A percentile compares a stretch with the other conserved stretches of the same genome.
Conservation (phyloP, 2,113 vertebrate genomes). For the Myanophis thanlyinensis region DNA sequence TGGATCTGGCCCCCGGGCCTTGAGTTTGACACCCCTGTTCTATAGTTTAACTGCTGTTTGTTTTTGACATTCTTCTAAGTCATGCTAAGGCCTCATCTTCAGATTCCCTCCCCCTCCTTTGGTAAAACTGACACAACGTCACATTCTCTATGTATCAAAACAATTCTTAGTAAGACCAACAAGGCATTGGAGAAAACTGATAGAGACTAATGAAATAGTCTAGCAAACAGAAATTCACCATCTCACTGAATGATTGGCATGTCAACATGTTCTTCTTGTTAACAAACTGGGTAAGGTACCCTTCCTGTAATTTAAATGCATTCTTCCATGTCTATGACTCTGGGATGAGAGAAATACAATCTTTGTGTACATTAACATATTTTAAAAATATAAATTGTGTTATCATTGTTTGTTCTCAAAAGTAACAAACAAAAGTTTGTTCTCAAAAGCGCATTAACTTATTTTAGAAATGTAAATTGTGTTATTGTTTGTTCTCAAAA, state of each 20-base stretch:
- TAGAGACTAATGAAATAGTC: background rate
- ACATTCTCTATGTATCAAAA: background rate
- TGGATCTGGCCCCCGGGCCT: too few species aligned
- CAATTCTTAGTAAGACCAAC: background rate
- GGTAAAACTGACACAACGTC: background rate
- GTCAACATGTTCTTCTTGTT: background rate
- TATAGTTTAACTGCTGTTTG: background rate
- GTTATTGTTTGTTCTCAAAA: background rate
- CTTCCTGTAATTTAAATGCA: background rate
- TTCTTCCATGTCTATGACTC: background rate
- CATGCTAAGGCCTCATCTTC: background rate
- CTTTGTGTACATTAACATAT: background rate
- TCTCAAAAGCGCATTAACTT: background rate
- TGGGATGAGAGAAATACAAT: background rate
- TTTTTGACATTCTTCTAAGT: background rate
- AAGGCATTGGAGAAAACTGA: background rate
- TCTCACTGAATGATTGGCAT: background rate
- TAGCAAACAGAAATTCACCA: background rate
- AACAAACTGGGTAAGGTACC: background rate
- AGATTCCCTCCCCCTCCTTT: background rate
- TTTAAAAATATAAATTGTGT: background rate
- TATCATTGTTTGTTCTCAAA: background rate
- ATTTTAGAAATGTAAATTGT: background rate
- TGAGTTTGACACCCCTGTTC: too few species aligned
- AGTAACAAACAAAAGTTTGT: background rate